phyloP scores from a whole-genome alignment of 2,113 vertebrate genomes.

The Chitala chitala region DNA sequence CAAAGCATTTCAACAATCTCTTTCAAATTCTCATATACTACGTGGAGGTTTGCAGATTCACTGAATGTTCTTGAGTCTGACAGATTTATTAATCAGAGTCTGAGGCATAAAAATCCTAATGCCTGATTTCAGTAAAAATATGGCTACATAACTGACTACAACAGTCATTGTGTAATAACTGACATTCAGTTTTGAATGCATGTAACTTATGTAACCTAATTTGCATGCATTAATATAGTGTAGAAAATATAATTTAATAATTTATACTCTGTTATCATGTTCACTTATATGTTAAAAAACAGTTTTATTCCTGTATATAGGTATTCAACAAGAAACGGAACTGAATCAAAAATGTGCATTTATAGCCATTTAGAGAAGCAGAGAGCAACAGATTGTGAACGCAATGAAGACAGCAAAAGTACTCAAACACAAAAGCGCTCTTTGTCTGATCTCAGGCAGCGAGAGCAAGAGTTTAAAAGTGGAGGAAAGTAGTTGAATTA shows the following conservation, averaged over 20 bases:
- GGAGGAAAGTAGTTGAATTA: slow-evolving; percentile 25
- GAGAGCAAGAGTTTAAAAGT: slow-evolving; percentile 24
- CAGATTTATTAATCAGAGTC: too few relatives aligned
- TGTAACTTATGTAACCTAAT: background rate
- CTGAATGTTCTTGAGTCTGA: background rate
- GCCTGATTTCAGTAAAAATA: too few relatives aligned
- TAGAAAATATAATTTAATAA: background rate
- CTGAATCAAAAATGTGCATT: background rate
- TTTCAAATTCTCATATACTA: background rate
- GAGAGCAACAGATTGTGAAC: background rate
- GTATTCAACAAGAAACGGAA: background rate
- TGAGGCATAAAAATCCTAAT: too few relatives aligned
- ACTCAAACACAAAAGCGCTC: slow-evolving; percentile 14
- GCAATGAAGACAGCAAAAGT: background rate
- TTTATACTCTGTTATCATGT: background rate
- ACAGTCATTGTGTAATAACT: too few relatives aligned
- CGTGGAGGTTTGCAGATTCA: background rate
- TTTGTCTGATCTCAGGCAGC: slow-evolving; percentile 10
- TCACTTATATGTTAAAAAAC: too few relatives aligned
- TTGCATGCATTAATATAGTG: background rate
- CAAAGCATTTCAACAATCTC: background rate
- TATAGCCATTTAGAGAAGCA: background rate
- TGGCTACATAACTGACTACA: too few relatives aligned
- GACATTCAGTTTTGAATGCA: too few relatives aligned
- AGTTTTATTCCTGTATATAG: background rate